phyloP scores from a whole-genome alignment of 2,797 vertebrate genomes.

The Uromys caudimaculatus region DNA sequence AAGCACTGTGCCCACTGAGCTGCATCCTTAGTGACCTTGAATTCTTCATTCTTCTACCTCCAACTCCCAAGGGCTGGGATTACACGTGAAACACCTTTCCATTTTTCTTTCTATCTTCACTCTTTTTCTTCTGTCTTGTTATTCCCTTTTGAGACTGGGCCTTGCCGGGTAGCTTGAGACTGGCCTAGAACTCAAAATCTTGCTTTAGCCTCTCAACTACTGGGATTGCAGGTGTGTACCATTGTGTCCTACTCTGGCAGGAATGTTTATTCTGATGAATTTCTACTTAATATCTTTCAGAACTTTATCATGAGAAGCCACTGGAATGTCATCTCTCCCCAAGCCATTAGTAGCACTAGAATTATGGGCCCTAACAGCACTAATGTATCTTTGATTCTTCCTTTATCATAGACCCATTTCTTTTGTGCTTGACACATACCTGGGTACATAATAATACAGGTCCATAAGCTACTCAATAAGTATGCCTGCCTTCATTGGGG shows the following conservation, averaged over 20 bases:
- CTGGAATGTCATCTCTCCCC: background rate
- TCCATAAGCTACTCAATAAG: background rate
- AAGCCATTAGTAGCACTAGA: background rate
- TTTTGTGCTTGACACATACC: background rate
- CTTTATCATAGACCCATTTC: background rate
- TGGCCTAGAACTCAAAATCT: background rate
- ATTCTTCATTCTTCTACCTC: background rate
- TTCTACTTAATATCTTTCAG: background rate
- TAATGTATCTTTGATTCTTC: background rate
- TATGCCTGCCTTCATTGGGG: background rate
- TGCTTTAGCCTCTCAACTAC: background rate
- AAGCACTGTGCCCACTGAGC: background rate
- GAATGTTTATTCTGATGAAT: background rate
- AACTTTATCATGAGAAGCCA: background rate
- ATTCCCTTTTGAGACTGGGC: background rate
- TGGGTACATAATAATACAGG: background rate
- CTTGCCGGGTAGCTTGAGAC: background rate
- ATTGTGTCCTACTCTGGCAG: background rate
- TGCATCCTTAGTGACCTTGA: background rate
- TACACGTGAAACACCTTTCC: background rate
- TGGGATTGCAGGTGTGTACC: background rate
- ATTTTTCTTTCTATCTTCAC: background rate
- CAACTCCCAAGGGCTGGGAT: background rate
- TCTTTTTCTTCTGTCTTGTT: background rate
- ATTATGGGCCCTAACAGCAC: background rate